Base-by-base conservation (phyloP, 1,140 invertebrate genomes). In the Vollenhovia emeryi region DNA sequence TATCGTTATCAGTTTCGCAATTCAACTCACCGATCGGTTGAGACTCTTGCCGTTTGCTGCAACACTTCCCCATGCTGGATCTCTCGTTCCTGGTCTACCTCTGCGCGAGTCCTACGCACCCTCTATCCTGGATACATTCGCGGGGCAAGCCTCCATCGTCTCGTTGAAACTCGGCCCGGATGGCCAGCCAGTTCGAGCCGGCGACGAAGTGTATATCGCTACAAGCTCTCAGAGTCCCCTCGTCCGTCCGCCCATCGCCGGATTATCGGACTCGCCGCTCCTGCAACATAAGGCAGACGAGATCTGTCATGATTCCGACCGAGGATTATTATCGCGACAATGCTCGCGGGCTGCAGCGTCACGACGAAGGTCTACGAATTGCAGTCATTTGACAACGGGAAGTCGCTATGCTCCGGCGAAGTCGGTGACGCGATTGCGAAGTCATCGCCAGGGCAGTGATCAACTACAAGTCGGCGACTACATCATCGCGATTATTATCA, bases 1-100 rank as follows among this genome's bases (percentile, higher is more conserved):
- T n/a, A n/a, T n/a, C 1, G 4, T 75, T 43, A 43, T 45, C n/a
- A 7, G 36, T n/a, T n/a, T 62, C 21, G 8, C 4, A n/a, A 21
- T 18, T 18, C 0, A 2, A 88, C 87, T 93, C 87, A 95, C 94
- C 94, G 83, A 94, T 94, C 45, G 96, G 95, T 92, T 97, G 96
- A 90, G 96, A 96, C 94, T 97, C 96, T 93, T 97, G 96, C 87
- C 96, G 96, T 94, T 97, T 97, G 94, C 96, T 97, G 94, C 97
- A 97, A 95, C 96, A 97, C 94, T 96, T 96, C 93, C 96, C 96
- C 94, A 96, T 96, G 94, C 96, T 96, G 90, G 60, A 87, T 73
- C 83, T 69, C 84, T 86, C 24, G 68, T 71, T 91, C 88, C 45
- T 88, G 87, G 79, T 84, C 80, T 80, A 45, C 36, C 66, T 86